A percentile compares a stretch with the other conserved stretches of the same genome.
phyloP scores from a whole-genome alignment of 2,113 vertebrate genomes.

The Ophthalmolycus amberensis region DNA sequence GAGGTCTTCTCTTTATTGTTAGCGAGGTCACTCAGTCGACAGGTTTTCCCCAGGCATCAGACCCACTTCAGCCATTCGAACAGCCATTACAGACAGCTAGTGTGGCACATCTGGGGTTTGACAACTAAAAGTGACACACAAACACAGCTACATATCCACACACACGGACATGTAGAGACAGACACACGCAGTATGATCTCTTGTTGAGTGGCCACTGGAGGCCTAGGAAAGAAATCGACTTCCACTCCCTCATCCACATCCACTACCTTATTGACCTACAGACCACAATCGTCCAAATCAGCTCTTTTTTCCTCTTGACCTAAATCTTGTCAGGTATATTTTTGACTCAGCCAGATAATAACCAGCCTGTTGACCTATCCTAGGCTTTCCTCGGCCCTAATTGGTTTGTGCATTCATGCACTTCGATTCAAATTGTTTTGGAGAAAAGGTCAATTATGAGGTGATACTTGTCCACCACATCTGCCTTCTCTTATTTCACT shows the following conservation, averaged over 20 bases:
- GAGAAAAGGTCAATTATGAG: constrained; percentile 16
- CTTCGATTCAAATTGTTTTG: constrained; percentile 37
- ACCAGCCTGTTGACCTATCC: constrained; percentile 41
- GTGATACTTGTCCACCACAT: not conserved
- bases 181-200: not conserved
- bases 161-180: not conserved
- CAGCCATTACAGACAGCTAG: constrained; percentile 56
- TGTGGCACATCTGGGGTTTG: constrained; percentile 25
- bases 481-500: constrained; percentile 4
- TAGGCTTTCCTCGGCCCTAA: constrained; percentile 32
- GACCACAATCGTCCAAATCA: constrained; percentile 7
- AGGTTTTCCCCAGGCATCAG: constrained; percentile 49
- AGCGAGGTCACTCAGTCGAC: constrained; percentile 43
- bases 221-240: constrained; percentile 29
- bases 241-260: constrained; percentile 3
- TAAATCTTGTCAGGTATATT: constrained; percentile 53
- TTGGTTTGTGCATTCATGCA: constrained; percentile 50
- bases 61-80: constrained; percentile 26
- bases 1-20: constrained; percentile 34
- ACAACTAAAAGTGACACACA: constrained; percentile 13
- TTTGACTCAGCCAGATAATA: constrained; percentile 44
- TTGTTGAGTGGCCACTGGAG: constrained; percentile 15
- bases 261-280: constrained; percentile 47
- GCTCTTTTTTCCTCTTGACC: constrained; percentile 33
- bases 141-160: not conserved